A percentile compares a stretch with the other conserved stretches of the same genome.
These are phyloP conservation scores for Harpagifer antarcticus DNA, from an alignment of 2,797 vertebrate species.

Conservation along the genomic window DNA sequence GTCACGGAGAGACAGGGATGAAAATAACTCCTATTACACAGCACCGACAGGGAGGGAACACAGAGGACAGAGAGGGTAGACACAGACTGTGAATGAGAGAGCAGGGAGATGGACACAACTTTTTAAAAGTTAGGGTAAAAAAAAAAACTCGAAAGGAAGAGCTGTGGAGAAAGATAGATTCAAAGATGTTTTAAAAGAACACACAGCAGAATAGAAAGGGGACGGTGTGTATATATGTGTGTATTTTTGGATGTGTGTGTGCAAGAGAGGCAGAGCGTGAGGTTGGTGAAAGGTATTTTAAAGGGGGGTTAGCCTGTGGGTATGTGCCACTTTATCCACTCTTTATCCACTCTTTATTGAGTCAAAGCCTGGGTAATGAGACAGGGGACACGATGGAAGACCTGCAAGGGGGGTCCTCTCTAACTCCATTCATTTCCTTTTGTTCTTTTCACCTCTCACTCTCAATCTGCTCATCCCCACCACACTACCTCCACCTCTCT, in stretches of 20 bases:
- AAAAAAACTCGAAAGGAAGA: slow-evolving; percentile 6
- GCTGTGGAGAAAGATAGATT: slow-evolving; percentile 56
- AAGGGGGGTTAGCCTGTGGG: slow-evolving; percentile 51
- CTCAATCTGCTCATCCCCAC: slow-evolving; percentile 73
- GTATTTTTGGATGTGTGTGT: slow-evolving; percentile 43
- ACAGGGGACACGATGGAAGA: slow-evolving; percentile 77
- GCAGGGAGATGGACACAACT: slow-evolving; percentile 70
- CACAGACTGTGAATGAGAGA: slow-evolving; percentile 65
- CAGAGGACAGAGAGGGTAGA: slow-evolving; percentile 73
- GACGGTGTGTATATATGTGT: slow-evolving; percentile 49
- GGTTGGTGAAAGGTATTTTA: slow-evolving; percentile 61
- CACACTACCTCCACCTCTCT: slow-evolving; percentile 66
- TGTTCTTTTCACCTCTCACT: slow-evolving; percentile 77
- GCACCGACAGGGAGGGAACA: slow-evolving; percentile 72
- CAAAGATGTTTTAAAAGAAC: slow-evolving; percentile 53
- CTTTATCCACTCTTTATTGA: slow-evolving; percentile 84
- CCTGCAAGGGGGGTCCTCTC: slow-evolving; percentile 70
- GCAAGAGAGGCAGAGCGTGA: slow-evolving; percentile 46
- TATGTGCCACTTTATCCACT: slow-evolving; percentile 80
- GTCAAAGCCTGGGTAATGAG: slow-evolving; percentile 82
- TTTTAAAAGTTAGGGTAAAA: slow-evolving; percentile 71
- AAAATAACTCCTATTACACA: slow-evolving; percentile 82
- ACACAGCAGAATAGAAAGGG: slow-evolving; percentile 24
- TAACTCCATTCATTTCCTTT: slow-evolving; percentile 71
- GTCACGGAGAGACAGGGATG: slow-evolving; percentile 77